Evolutionary conservation across 2,113 vertebrate species (phyloP), one percentile per base, ranked within the genome.

Genomic region (Dolichotis patagonum): DNA sequence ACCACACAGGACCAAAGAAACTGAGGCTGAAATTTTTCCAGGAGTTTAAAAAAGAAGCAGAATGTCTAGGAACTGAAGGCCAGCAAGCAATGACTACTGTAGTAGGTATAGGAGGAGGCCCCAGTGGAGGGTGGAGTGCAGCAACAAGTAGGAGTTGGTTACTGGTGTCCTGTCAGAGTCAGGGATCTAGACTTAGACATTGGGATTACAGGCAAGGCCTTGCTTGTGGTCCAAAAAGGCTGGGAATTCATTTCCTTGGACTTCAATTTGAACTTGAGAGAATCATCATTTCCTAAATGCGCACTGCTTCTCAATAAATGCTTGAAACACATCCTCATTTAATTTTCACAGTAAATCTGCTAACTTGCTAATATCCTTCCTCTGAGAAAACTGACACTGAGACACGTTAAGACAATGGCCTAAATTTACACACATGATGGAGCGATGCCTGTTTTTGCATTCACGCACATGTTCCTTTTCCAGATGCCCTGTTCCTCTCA

Each of bases 111-210:
- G 17, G 54, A 58, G 43, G 56, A 75, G 20, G 22, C 16, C 17
- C 20, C 30, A 8, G 7, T 56, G 13, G 49, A 17, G 1, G 19
- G n/a, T 38, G 17, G 32, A 43, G 28, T 84, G 30, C 14, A n/a
- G 52, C 8, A 13, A 3, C 7, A 38, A 46, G 9, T 0, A n/a
- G 4, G 11, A 22, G 14, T 5, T 77, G 30, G 6, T 0, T 52
- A 1, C n/a, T 43, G 24, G 16, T 11, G 41, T 4, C 6, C 38
- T 26, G 10, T 41, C 3, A 71, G 38, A 63, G 38, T 24, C 38
- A 80, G 35, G 5, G 60, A 14, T 84, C 83, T 62, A 78, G 24
- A 7, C 56, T 58, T 63, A 13, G 26, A 3, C 28, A 41, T 1
- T 46, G 54, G 26, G n/a, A n/a, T 63, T 85, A 22, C 13, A 60